phyloP scores from a whole-genome alignment of 2,797 vertebrate genomes.

The Catamblyrhynchus diadema region DNA sequence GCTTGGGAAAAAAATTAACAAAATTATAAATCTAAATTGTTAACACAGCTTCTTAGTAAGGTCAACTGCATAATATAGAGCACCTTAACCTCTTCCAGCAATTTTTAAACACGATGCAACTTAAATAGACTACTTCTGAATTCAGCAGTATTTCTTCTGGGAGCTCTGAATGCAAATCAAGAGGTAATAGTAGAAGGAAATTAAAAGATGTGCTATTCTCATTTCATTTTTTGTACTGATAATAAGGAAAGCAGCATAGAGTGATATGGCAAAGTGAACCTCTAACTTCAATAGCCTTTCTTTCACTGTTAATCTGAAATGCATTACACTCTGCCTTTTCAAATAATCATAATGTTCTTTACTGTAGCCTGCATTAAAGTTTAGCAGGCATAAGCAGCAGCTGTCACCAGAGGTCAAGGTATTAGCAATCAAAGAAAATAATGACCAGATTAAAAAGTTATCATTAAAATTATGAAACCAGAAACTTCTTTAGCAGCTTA shows the following conservation, averaged over 20 bases:
- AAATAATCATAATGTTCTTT: conserved; percentile 68
- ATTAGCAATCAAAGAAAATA: conserved; percentile 71
- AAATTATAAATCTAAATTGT: conserved; percentile 74
- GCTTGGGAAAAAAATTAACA: conserved; percentile 52
- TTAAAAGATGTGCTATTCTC: conserved; percentile 74
- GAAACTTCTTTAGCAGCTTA: conserved; percentile 22
- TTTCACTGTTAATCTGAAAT: conserved; percentile 70
- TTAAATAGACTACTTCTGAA: conserved; percentile 74
- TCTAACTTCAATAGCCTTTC: conserved; percentile 68
- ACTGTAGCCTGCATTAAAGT: conserved; percentile 54
- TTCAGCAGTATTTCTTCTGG: conserved; percentile 72
- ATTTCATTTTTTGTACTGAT: conserved; percentile 71
- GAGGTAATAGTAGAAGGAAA: conserved; percentile 72
- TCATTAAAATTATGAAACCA: not conserved
- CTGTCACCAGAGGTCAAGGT: conserved; percentile 63
- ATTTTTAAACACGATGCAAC: conserved; percentile 70
- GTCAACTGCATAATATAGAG: conserved; percentile 65
- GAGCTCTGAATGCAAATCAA: conserved; percentile 76
- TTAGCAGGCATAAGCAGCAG: conserved; percentile 53
- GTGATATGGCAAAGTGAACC: conserved; percentile 54
- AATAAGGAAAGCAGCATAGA: conserved; percentile 69
- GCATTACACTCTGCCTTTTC: conserved; percentile 66
- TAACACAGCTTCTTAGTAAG: conserved; percentile 71
- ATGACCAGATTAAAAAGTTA: conserved; percentile 67
- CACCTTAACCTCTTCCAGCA: conserved; percentile 68